Evolutionary conservation across 2,797 vertebrate species (phyloP).

Genomic region (Crocidura indochinensis): DNA sequence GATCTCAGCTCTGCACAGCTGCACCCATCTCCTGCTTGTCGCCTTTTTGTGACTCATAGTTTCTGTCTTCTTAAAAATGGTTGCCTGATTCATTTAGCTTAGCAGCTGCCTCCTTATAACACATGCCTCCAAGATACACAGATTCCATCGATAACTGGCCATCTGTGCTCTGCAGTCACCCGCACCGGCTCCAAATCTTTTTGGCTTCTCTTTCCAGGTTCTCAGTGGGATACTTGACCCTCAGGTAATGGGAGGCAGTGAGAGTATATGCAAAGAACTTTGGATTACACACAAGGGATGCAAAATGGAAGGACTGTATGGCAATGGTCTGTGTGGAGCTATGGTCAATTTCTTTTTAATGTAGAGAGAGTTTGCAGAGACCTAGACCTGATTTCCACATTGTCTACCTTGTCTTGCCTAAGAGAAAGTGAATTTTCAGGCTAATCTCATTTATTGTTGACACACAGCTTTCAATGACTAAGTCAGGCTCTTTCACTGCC

Average conservation of each 20-base stretch:
- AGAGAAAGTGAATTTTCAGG: not conserved
- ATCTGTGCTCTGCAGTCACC: slow-evolving; percentile 73
- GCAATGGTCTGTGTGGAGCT: not conserved
- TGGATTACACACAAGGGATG: slow-evolving; percentile 29
- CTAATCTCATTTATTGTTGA: slow-evolving; percentile 33
- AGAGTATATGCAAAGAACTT: slow-evolving; percentile 44
- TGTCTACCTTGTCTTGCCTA: slow-evolving; percentile 14
- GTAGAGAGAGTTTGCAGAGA: not conserved
- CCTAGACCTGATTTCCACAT: not conserved
- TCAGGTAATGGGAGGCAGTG: slow-evolving; percentile 75
- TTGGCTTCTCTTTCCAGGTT: slow-evolving; percentile 62
- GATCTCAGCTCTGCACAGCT: slow-evolving; percentile 12
- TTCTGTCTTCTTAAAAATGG: slow-evolving; percentile 60
- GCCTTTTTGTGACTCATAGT: not conserved
- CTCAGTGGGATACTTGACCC: slow-evolving; percentile 74
- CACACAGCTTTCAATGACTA: slow-evolving; percentile 27
- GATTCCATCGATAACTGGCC: slow-evolving; percentile 73
- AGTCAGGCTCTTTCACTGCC: slow-evolving; percentile 6
- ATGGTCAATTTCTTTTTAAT: not conserved
- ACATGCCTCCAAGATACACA: slow-evolving; percentile 72
- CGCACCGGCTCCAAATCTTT: slow-evolving; percentile 66
- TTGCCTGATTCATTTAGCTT: slow-evolving; percentile 72
- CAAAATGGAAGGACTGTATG: not conserved
- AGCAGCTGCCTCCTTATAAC: slow-evolving; percentile 59
- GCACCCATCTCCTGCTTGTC: slow-evolving; percentile 18